Percentiles rank a stretch among this genome's conserved stretches.
Evolutionary conservation across 1,140 invertebrate species (phyloP).

Genomic region (Colletes gigas): DNA sequence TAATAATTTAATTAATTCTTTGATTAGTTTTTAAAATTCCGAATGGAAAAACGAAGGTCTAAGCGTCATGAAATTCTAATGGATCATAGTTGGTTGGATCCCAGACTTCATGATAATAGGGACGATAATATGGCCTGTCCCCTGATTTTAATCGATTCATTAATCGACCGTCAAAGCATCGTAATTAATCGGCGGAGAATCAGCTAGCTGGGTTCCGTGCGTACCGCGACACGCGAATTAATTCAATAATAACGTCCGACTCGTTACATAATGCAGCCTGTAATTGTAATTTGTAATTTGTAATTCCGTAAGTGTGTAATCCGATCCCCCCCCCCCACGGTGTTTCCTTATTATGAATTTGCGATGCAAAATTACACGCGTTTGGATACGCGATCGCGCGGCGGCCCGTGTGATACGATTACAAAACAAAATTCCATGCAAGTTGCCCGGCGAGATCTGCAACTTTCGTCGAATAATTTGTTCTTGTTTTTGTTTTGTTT

Average conservation of each 20-base stretch:
- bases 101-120: not conserved
- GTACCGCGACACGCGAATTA: conserved; percentile 20
- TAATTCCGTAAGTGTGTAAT: conserved; percentile 38
- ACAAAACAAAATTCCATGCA: conserved; percentile 6
- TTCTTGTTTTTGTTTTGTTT: not conserved
- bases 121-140: not conserved
- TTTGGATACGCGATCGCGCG: not conserved
- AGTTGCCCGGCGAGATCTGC: not conserved
- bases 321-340: no score
- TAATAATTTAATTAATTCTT: no score
- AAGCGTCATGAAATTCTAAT: not conserved
- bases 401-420: not conserved
- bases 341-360: conserved; percentile 37
- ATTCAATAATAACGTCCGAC: conserved; percentile 22
- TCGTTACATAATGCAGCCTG: conserved; percentile 19
- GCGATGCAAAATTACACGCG: conserved; percentile 21
- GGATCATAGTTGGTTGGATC: not conserved
- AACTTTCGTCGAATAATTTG: conserved; percentile 1
- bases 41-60: no score
- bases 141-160: conserved; percentile 34
- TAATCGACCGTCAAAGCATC: conserved; percentile 24
- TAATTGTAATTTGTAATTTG: conserved; percentile 36
- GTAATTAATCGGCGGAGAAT: conserved; percentile 22
- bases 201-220: not conserved
- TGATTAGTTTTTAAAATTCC: no score